Evolutionary conservation across 37 sponge, comb jelly and placozoan species (phyloP), one percentile per base, ranked within the genome.

Genomic region (Dysidea cf. avara): DNA sequence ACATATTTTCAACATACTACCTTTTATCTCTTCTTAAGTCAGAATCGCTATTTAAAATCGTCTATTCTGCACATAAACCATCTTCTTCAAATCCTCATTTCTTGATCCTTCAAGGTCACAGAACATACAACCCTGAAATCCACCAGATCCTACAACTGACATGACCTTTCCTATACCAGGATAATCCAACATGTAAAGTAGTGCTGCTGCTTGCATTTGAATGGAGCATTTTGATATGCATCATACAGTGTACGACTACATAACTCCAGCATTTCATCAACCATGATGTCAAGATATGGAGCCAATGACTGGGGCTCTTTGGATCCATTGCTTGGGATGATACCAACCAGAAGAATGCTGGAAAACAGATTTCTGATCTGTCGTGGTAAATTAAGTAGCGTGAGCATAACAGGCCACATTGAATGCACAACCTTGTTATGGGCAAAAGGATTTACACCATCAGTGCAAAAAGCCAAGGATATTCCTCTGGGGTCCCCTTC

Each of bases 141-240:
- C 57, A 1, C 57, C 57, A 54, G 72, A 56, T 32, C 72, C 72
- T 56, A 71, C 55, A 1, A 46, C 25, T n/a, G 20, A 18, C 18
- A 71, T 37, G 17, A 74, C 75, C 38, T 61, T 74, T 31, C 63
- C 63, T 7, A 74, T 61, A 6, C 75, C 75, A 24, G 61, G 61
- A 21, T 74, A 74, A 35, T 74, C 75, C 39, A 74, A 35, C 0
- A 37, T 61, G 18, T 61, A 59, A 1, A 47, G 7, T 1, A 74
- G 49, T 39, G 58, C 37, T 29, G 58, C 18, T 2, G 43, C 63
- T 74, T 74, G 7, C 58, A 29, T 2, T 7, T 7, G 35, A 74
- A 74, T 24, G 61, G 62, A 7, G 61, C 75, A 22, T 74, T 60
- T 2, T 1, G 3, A 40, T 74, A 74, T 0, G 62, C 61, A 74